Conservation (phyloP, 2,797 vertebrate genomes). For the Typhlichthys subterraneus region DNA sequence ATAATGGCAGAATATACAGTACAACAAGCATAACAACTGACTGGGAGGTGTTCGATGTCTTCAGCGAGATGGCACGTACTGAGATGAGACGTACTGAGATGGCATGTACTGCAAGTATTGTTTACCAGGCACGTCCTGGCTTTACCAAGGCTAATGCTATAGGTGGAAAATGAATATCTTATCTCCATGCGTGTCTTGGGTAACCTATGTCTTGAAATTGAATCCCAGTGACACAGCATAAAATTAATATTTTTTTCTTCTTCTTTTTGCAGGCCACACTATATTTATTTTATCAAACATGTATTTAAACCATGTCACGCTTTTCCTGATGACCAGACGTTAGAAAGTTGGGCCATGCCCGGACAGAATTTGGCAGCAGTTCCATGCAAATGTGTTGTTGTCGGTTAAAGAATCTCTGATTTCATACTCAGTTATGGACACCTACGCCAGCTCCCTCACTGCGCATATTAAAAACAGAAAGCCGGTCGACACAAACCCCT, state of each 20-base stretch:
- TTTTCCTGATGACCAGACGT: slow-evolving; percentile 13
- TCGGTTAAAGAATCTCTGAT: slow-evolving; percentile 45
- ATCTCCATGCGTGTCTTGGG: slow-evolving; percentile 12
- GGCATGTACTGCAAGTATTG: too few relatives aligned
- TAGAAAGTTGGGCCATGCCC: too few relatives aligned
- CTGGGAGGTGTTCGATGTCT: too few relatives aligned
- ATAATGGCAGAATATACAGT: slow-evolving; percentile 71
- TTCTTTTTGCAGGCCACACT: background rate
- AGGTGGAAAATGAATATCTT: too few relatives aligned
- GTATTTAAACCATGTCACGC: slow-evolving; percentile 7
- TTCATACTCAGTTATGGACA: slow-evolving; percentile 12
- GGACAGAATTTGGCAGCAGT: slow-evolving; percentile 20
- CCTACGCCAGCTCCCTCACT: slow-evolving; percentile 1
- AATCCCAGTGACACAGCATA: too few relatives aligned
- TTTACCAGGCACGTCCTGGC: too few relatives aligned
- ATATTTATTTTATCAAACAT: too few relatives aligned
- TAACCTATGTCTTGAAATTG: background rate
- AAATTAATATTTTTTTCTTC: background rate
- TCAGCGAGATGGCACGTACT: too few relatives aligned
- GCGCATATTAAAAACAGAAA: slow-evolving; percentile 54
- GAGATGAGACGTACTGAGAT: too few relatives aligned
- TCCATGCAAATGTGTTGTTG: slow-evolving; percentile 1
- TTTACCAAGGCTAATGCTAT: too few relatives aligned
- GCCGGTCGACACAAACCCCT: slow-evolving; percentile 42
- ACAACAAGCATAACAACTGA: slow-evolving; percentile 21